Conservation (phyloP, 2,797 vertebrate genomes). For the Coendou prehensilis region DNA sequence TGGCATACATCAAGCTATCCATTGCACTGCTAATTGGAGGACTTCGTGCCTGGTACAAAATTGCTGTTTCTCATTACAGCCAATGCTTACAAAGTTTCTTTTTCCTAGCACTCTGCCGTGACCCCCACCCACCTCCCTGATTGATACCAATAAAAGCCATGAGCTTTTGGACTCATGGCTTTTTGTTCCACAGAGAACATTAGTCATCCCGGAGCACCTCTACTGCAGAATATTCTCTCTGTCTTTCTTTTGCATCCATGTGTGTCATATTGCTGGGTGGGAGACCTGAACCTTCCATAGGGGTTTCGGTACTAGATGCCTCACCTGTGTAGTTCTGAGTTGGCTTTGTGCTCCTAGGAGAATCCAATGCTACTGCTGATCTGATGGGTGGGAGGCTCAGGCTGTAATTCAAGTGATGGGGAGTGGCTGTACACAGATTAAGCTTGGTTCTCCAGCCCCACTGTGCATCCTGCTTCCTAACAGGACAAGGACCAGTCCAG, state of each 20-base stretch:
- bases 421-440: background rate
- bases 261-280: background rate
- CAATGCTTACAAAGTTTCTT: background rate
- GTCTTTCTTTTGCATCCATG: background rate
- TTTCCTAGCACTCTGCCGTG: background rate
- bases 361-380: background rate
- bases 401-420: background rate
- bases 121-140: background rate
- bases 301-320: background rate
- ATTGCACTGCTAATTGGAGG: background rate
- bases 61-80: background rate
- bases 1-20: background rate
- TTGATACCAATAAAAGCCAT: background rate
- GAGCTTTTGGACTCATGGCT: background rate
- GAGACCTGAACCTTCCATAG: background rate
- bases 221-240: background rate
- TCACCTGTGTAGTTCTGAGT: background rate
- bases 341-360: background rate
- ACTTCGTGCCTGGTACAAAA: background rate
- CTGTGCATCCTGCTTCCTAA: background rate
- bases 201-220: background rate
- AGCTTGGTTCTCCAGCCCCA: background rate
- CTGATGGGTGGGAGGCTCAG: background rate
- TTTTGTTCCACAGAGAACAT: background rate
- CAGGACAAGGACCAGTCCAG: background rate